phyloP scores from a whole-genome alignment of 2,113 vertebrate species.

The Hydrolagus affinis region DNA sequence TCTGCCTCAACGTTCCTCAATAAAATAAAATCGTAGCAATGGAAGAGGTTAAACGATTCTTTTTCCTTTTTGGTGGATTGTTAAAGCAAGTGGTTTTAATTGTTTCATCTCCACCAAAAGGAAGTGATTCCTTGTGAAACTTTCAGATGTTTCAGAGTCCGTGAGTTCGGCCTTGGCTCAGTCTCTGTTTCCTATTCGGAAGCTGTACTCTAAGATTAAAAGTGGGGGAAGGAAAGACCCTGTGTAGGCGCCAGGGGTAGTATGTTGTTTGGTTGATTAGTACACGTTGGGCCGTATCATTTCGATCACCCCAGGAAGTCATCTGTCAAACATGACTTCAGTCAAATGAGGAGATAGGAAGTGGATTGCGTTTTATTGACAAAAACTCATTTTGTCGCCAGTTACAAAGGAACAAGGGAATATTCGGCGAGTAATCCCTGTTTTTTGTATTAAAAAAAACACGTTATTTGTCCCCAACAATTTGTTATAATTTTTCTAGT shows the following conservation, averaged over 20 bases:
- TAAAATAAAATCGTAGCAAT: background rate
- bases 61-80: background rate
- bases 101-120: conserved; percentile 54
- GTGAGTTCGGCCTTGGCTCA: conserved; percentile 36
- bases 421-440: background rate
- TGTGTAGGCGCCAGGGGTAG: background rate
- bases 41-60: background rate
- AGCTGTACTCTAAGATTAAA: conserved; percentile 45
- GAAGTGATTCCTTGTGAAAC: conserved; percentile 52
- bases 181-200: conserved; percentile 42
- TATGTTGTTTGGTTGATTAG: conserved; percentile 40
- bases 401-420: background rate
- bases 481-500: background rate
- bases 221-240: conserved; percentile 36
- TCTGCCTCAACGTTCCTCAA: background rate
- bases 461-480: background rate
- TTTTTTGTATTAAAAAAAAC: too few relatives aligned
- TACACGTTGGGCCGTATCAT: conserved; percentile 22
- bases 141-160: conserved; percentile 52
- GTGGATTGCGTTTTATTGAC: conserved; percentile 7
- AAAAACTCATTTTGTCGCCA: conserved; percentile 14
- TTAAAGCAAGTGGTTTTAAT: conserved; percentile 37
- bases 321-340: conserved; percentile 37
- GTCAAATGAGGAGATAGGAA: conserved; percentile 19
- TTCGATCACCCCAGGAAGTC: conserved; percentile 41